Conservation (phyloP, 1,140 invertebrate species). For the Propsilocerus akamusi region DNA sequence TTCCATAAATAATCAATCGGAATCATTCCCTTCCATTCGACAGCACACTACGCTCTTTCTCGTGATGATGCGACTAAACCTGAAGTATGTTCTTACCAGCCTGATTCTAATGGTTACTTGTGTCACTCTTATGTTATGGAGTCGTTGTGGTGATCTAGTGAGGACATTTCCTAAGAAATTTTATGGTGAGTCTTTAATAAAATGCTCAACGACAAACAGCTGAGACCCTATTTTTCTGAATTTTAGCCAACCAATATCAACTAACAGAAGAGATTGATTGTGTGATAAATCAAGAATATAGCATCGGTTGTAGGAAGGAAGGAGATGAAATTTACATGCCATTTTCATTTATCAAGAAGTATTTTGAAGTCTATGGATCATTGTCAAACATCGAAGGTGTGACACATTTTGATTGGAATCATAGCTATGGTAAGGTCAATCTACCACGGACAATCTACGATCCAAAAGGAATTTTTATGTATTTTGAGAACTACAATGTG, state of each 20-base stretch:
- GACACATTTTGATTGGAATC: constrained; percentile 80
- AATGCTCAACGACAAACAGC: background rate
- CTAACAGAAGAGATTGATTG: constrained; percentile 62
- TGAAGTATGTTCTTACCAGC: constrained; percentile 30
- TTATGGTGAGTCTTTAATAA: constrained; percentile 8
- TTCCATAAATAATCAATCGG: too few relatives aligned
- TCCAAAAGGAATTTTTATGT: constrained; percentile 75
- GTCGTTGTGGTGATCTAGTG: constrained; percentile 27
- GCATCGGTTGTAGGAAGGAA: constrained; percentile 64
- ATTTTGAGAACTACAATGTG: constrained; percentile 95
- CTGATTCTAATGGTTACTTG: constrained; percentile 26
- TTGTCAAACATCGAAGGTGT: constrained; percentile 27
- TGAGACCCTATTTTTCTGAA: constrained; percentile 4
- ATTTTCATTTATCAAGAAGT: constrained; percentile 82
- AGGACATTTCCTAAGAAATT: constrained; percentile 16
- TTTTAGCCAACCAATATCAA: constrained; percentile 2
- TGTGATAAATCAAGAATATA: constrained; percentile 75
- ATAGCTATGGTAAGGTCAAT: constrained; percentile 85
- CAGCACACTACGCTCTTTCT: constrained; percentile 17
- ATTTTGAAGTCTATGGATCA: constrained; percentile 64
- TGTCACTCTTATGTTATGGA: constrained; percentile 32
- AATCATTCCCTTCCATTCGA: too few relatives aligned
- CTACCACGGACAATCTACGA: constrained; percentile 76
- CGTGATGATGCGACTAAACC: constrained; percentile 34
- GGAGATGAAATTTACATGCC: constrained; percentile 79